These are phyloP conservation scores for Diaprepes abbreviatus DNA, from an alignment of 2,888 invertebrate genomes.

Conservation along the genomic window DNA sequence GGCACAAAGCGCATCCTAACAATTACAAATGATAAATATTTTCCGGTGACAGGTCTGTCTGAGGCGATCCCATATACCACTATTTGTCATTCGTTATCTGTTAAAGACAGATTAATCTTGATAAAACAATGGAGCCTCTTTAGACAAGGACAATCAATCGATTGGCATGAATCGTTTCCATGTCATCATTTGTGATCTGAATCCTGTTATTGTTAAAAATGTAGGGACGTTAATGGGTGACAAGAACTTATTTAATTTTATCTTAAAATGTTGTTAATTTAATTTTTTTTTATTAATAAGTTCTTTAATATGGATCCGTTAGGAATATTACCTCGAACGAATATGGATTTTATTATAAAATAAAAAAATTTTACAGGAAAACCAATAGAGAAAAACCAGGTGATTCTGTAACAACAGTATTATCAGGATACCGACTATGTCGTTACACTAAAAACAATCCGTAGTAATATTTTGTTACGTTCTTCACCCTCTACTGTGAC, in stretches of 20 bases:
- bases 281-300: no score
- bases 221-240: neutral
- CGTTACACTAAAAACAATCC: no score
- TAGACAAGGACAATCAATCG: constrained; percentile 29
- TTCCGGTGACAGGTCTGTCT: constrained; percentile 39
- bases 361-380: no score
- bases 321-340: no score
- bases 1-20: constrained; percentile 39
- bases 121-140: constrained; percentile 52
- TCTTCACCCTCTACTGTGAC: no score
- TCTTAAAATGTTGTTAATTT: no score
- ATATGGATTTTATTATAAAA: no score
- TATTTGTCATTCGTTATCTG: constrained; percentile 58
- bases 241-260: neutral
- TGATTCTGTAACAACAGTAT: no score
- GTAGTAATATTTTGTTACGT: no score
- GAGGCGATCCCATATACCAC: constrained; percentile 30
- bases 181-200: constrained; percentile 2
- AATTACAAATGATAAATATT: constrained; percentile 49
- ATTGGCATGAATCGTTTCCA: constrained; percentile 14
- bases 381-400: no score
- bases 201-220: neutral
- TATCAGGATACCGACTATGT: no score
- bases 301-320: no score
- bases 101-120: constrained; percentile 58